Evolutionary conservation across 2,113 vertebrate species (phyloP), one percentile per base, ranked within the genome.

Genomic region (Peromyscus polionotus): DNA sequence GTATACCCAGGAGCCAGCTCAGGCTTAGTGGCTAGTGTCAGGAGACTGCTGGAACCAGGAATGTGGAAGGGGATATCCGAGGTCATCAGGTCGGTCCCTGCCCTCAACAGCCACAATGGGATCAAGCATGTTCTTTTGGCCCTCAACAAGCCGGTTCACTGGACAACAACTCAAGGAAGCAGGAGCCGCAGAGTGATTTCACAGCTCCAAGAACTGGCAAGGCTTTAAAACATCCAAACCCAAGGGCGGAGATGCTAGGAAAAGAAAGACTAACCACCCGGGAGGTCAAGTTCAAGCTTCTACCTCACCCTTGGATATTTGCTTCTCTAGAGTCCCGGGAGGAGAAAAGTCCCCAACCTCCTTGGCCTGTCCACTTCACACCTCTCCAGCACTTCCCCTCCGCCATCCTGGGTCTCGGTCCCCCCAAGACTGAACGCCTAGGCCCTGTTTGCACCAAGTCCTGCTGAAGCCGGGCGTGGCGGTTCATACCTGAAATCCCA

Each of bases 41-140:
- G 45, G 89, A 90, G 88, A 90, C 57, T 85, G 68, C 79, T 42
- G 42, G 61, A 90, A 91, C 73, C 51, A 86, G 70, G 75, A 51
- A 9, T 67, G 42, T 67, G 39, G 73, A 84, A 70, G 39, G 68
- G 36, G 61, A 51, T n/a, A 24, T 13, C 72, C 33, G 92, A 83
- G 51, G 61, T 39, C 48, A 36, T 2, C 22, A 14, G 57, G 39
- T 63, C 75, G 83, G n/a, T 33, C 5, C 26, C 39, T 68, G 90
- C 54, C 70, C 54, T 86, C 72, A 59, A 42, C 45, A 76, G 5
- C 67, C 31, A 7, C 24, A 73, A 48, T 22, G 63, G 72, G 89
- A 75, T 17, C 42, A 26, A 68, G 65, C 9, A 5, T 63, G 45
- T 92, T 57, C 91, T 65, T 70, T 70, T 65, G 59, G n/a, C 11